Evolutionary conservation across 2,113 vertebrate species (phyloP).

Genomic region (Scolopax mira): DNA sequence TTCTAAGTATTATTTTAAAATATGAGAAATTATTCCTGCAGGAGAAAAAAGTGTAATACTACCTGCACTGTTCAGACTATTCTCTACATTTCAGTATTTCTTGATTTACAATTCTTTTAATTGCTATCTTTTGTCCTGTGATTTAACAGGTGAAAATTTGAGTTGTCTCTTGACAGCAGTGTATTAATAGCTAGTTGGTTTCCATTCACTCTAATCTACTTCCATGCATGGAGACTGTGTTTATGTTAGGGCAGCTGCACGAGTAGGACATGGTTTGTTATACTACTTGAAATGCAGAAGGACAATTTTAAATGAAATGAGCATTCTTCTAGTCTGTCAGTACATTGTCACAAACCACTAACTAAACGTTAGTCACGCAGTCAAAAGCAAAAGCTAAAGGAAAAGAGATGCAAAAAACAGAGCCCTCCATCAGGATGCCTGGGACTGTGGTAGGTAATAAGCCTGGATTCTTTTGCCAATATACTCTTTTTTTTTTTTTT

Average conservation of each 20-base stretch:
- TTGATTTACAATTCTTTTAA: not conserved
- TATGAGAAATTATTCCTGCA: not conserved
- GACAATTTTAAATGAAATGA: not conserved
- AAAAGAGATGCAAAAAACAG: not conserved
- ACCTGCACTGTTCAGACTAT: not conserved
- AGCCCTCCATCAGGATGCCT: not conserved
- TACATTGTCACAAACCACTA: not conserved
- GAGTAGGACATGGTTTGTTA: not conserved
- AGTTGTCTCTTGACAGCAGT: not conserved
- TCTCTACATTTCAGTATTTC: not conserved
- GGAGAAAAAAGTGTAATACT: not conserved
- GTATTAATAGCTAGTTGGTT: not conserved
- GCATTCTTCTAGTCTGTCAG: not conserved
- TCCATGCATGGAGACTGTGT: not conserved
- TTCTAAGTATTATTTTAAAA: not conserved
- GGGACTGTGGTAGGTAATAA: not conserved
- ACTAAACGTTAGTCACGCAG: not conserved
- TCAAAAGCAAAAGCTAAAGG: not conserved
- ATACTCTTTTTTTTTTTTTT: not conserved
- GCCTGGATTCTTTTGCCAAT: not conserved
- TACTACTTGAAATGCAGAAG: not conserved
- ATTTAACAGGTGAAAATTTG: not conserved
- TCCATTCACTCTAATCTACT: not conserved
- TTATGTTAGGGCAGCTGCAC: not conserved
- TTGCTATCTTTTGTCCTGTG: not conserved